Conservation (phyloP, 2,888 invertebrate species). For the Leucophenga montana region DNA sequence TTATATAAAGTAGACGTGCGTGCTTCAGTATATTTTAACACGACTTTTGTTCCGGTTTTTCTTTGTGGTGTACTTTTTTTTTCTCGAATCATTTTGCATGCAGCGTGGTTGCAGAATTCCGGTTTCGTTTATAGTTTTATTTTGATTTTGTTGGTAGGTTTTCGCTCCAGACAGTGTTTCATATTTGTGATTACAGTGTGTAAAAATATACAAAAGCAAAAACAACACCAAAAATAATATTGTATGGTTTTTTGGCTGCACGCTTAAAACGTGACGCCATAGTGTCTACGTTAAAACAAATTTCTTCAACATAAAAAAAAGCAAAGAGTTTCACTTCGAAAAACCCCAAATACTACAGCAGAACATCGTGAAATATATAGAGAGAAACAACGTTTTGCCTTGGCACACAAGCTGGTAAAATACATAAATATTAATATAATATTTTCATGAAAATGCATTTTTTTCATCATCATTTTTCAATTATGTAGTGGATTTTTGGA, state of each 20-base stretch:
- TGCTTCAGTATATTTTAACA: conserved; percentile 9
- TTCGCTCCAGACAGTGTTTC: background rate
- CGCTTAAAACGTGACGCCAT: conserved; percentile 48
- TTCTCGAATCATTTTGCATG: background rate
- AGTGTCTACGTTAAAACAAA: conserved; percentile 55
- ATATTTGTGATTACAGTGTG: conserved; percentile 40
- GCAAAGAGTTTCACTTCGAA: conserved; percentile 14
- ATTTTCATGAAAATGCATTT: background rate
- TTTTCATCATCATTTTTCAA: background rate
- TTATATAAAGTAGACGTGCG: conserved; percentile 10
- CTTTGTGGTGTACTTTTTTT: background rate
- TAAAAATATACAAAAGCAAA: background rate
- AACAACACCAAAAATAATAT: background rate
- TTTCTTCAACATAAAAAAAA: conserved; percentile 26
- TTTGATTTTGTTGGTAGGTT: conserved; percentile 1
- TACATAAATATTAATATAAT: background rate
- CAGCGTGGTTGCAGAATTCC: conserved; percentile 13
- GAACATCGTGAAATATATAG: background rate
- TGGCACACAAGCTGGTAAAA: conserved; percentile 1
- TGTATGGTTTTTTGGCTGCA: background rate
- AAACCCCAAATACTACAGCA: background rate
- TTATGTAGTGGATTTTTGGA: conserved; percentile 1
- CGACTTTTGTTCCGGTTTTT: background rate
- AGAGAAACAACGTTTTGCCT: background rate
- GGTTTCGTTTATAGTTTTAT: conserved; percentile 10